Evolutionary conservation across 2,797 vertebrate species (phyloP), one percentile per base, ranked within the genome.

Genomic region (Melanotaenia nigrans): DNA sequence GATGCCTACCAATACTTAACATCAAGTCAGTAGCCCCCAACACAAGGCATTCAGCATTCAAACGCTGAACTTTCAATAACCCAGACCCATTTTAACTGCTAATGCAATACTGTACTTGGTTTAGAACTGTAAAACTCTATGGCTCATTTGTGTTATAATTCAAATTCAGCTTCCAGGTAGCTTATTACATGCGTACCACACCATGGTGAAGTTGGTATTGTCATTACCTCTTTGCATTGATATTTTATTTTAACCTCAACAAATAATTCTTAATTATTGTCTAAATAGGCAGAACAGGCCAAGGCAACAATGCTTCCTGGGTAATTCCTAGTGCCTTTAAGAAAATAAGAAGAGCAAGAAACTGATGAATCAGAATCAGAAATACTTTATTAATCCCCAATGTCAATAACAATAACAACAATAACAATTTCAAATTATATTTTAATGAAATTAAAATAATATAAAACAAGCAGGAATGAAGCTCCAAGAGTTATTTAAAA

Each of bases 111-210:
- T 38, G 36, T 11, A 38, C 36, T 11, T 38, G 36, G 36, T 38
- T 38, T 11, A 38, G 11, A 38, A 12, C 36, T 3, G 11, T 38
- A 13, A 38, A 38, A 3, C 11, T 10, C 36, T 13, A 38, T 38
- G 11, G 20, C 56, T 73, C 55, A 9, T 66, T 73, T 67, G 64
- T 69, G 33, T 51, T 18, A 18, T 47, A 70, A 73, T 75, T 59
- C 33, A 76, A 57, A 71, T 75, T 75, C 79, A 79, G 78, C 59
- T 57, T 73, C 53, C 65, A 42, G 68, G 42, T 45, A 51, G 8
- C 14, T 79, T 49, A 77, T 77, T 69, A 72, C 76, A 36, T 64
- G 51, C 65, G 65, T 69, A 40, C 45, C 55, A 71, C 55, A 68
- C 22, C 36, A 36, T 22, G 55, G 42, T 24, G 25, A 53, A 30